Base-by-base conservation (phyloP, 2,797 vertebrate genomes). In the Halcyon leucocephala region DNA sequence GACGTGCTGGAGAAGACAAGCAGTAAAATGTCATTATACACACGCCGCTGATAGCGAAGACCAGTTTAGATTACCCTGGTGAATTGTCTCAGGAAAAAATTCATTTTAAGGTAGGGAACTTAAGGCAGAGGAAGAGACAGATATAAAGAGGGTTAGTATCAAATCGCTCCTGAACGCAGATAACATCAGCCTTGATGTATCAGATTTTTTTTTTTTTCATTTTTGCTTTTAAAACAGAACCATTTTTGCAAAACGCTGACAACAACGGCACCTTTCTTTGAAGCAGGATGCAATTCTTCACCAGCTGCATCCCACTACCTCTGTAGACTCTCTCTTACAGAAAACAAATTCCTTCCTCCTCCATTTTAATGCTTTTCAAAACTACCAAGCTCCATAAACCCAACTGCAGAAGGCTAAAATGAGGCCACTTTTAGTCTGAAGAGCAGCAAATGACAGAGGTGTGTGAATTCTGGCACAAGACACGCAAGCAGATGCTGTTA, bases 21-120 rank as follows among this genome's bases (percentile, higher is more conserved):
- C 90, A 79, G 62, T 48, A 80, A 88, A 94, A 91, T 84, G 73
- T 54, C 87, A 95, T 90, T 93, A 72, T 5, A 66, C 54, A 64
- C 1, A 7, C 73, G 88, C 21, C 37, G 31, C 60, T 42, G 60
- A 86, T 2, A 88, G 88, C 2, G 0, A 66, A 51, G 51, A 61
- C 66, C 22, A 17, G 82, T 60, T 74, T 52, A 65, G 85, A 92
- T 82, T 76, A 83, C 82, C 91, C 85, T 55, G n/a, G 90, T 19
- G 93, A 84, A 85, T 0, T 41, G 82, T 8, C 73, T 86, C 44
- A 15, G 81, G 73, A 84, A 84, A 31, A 86, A 89, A 93, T 79
- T 88, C 76, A 80, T 89, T 95, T 91, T 61, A 46, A 92, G 70
- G 73, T 10, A 73, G 77, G 80, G 62, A 93, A 94, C 72, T 90